phyloP scores from a whole-genome alignment of 1,140 invertebrate genomes.

The Coenobita brevimanus region DNA sequence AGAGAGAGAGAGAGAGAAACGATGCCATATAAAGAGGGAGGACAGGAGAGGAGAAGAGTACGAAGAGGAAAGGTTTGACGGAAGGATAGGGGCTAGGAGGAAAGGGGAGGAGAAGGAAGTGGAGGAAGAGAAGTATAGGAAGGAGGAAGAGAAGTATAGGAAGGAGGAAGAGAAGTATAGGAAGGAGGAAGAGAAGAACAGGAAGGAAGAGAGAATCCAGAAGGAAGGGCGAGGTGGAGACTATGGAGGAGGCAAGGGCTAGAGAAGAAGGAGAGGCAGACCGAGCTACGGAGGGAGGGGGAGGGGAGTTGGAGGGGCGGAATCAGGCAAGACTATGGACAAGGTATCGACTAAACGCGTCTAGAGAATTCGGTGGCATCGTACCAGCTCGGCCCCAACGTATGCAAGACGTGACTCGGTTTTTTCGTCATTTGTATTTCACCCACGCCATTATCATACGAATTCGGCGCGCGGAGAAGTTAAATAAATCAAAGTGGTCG shows the following conservation, averaged over 20 bases:
- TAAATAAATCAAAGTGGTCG: too few relatives aligned
- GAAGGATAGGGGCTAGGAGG: not conserved
- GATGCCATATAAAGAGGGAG: not conserved
- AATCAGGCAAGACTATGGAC: constrained; percentile 26
- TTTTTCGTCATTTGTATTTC: too few relatives aligned
- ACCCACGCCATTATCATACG: not conserved
- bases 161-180: not conserved
- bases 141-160: not conserved
- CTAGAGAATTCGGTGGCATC: constrained; percentile 1
- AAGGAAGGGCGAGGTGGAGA: too few relatives aligned
- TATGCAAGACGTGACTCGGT: too few relatives aligned
- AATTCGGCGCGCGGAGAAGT: too few relatives aligned
- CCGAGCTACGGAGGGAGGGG: not conserved
- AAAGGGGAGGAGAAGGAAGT: not conserved
- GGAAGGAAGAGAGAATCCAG: not conserved
- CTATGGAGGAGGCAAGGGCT: not conserved
- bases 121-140: not conserved
- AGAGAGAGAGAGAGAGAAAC: constrained; percentile 23
- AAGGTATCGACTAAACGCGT: constrained; percentile 12
- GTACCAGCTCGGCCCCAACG: not conserved
- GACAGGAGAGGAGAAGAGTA: not conserved
- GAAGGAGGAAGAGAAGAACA: not conserved
- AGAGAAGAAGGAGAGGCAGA: not conserved
- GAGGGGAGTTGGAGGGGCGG: not conserved
- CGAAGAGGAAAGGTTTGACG: not conserved